phyloP scores from a whole-genome alignment of 2,113 vertebrate species.

The Salvelinus alpinus region DNA sequence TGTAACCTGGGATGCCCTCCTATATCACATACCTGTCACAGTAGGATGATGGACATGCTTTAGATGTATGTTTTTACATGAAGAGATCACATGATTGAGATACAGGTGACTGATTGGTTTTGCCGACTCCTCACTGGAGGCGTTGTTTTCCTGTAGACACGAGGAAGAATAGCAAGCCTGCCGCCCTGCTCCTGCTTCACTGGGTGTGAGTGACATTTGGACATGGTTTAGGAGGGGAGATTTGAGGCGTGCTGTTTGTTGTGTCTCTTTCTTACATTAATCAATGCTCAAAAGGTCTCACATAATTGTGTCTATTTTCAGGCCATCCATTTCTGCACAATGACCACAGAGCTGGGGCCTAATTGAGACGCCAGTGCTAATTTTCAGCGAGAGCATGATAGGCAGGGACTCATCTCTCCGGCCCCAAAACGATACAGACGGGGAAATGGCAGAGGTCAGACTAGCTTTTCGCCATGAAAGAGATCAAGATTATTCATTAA shows the following conservation, averaged over 20 bases:
- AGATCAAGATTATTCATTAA: neutral
- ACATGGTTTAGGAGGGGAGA: constrained; percentile 28
- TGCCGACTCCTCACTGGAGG: neutral
- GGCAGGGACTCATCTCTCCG: constrained; percentile 21
- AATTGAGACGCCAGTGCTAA: constrained; percentile 45
- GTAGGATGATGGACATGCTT: neutral
- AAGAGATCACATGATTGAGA: too few species aligned
- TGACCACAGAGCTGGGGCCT: constrained; percentile 25
- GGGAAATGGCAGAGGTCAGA: neutral
- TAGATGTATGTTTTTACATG: neutral
- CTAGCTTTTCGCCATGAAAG: neutral
- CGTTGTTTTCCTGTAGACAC: neutral
- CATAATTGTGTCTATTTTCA: constrained; percentile 27
- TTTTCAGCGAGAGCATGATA: constrained; percentile 31
- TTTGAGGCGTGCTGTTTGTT: constrained; percentile 39
- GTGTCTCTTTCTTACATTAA: constrained; percentile 35
- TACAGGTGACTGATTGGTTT: neutral
- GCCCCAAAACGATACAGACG: constrained; percentile 31
- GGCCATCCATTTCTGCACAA: neutral
- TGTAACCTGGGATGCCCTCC: neutral
- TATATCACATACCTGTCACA: neutral
- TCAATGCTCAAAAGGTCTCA: constrained; percentile 49
- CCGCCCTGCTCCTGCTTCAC: constrained; percentile 2
- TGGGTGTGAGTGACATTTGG: constrained; percentile 39
- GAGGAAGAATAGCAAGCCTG: neutral